phyloP scores from a whole-genome alignment of 2,113 vertebrate genomes.

The Raphicerus campestris region DNA sequence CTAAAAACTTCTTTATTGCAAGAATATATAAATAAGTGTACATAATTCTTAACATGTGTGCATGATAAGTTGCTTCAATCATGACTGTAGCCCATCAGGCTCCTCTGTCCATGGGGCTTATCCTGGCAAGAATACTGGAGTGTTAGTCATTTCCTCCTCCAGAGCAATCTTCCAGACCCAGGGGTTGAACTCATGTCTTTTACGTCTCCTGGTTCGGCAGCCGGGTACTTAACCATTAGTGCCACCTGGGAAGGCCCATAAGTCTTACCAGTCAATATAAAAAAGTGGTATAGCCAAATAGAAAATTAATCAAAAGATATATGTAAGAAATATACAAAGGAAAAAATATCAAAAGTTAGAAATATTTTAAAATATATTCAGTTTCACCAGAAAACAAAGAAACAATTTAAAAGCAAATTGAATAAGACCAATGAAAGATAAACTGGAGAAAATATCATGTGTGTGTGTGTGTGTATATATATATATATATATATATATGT shows the following conservation, averaged over 20 bases:
- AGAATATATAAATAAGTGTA: background rate
- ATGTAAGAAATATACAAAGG: background rate
- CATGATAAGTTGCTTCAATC: background rate
- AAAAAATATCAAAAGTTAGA: background rate
- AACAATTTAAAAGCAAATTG: background rate
- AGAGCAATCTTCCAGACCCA: background rate
- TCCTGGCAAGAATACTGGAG: background rate
- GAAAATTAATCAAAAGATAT: background rate
- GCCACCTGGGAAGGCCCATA: background rate
- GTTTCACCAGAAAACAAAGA: background rate
- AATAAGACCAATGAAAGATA: background rate
- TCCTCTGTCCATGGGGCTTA: background rate
- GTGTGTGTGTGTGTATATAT: too few species aligned
- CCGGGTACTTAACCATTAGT: fast-evolving
- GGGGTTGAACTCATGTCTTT: background rate
- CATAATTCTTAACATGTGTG: background rate
- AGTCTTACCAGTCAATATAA: background rate
- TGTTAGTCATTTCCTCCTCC: background rate
- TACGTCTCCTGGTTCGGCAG: fast-evolving
- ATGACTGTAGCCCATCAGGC: background rate
- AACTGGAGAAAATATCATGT: background rate
- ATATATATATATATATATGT: too few species aligned
- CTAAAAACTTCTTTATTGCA: background rate
- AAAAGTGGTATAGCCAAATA: background rate
- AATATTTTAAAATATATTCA: background rate